Evolutionary conservation across 23 tunicate species (phyloP), one percentile per base, ranked within the genome.

Genomic region (Aplidium turbinatum): DNA sequence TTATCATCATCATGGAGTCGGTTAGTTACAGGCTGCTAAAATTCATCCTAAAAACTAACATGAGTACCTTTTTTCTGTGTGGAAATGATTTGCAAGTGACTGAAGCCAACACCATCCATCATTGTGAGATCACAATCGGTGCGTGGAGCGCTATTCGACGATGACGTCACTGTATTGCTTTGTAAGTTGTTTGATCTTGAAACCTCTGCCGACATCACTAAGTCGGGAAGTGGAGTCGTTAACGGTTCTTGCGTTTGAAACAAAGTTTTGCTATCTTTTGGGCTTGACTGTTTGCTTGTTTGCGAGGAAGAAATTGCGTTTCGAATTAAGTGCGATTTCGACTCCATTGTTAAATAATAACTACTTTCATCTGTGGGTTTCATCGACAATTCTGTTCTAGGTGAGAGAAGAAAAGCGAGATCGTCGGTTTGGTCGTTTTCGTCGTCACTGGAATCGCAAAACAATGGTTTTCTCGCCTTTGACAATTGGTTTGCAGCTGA

Each of bases 361-460:
- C 13, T 42, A 38, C 4, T 22, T 66, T 13, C 72, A 60, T 5
- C 6, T 60, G 67, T n/a, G 5, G 19, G 36, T 60, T 31, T 26
- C n/a, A 7, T 27, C n/a, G 67, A 38, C 5, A 60, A 60, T 31
- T 27, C 67, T 38, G 67, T 4, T n/a, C n/a, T n/a, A 5, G 50
- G 7, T 2, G 76, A 9, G 16, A 25, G 21, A 2, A 70, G 35
- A 47, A 70, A 70, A 27, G 19, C 58, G 29, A 70, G 36, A 30
- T 70, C 58, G 28, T 70, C 76, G 2, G 58, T 19, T 11, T 35
- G 25, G 30, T 21, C 16, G 9, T 42, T 42, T 11, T 70, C 76
- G 76, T 48, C 58, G 16, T 70, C 76, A 70, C 76, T 30, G 38
- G 76, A 47, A 11, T 70, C 76, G 30, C 30, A 66, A 47, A 70